Evolutionary conservation across 2,888 invertebrate species (phyloP), one percentile per base, ranked within the genome.

Genomic region (Nemotelus nigrinus): DNA sequence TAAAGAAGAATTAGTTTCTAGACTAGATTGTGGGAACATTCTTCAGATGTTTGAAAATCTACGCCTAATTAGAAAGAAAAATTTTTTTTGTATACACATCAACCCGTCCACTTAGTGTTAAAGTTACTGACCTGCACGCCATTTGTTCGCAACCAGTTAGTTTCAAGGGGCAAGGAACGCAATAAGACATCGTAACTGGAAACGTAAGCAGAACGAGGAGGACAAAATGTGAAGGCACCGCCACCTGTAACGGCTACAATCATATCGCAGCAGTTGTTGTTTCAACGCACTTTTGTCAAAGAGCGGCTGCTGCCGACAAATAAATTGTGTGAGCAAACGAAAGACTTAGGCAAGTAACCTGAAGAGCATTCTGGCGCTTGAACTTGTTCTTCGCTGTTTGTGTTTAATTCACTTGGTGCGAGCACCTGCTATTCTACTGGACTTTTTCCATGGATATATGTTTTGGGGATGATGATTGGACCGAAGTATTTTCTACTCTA

Each of bases 271-370:
- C 70, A 55, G 70, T 53, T 53, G 41, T 43, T 70, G 53, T 70
- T 55, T 50, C 67, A 8, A 67, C 55, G 25, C 25, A 25, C 25
- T 25, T 25, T 25, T 25, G 25, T 25, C 25, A 25, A 25, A 25
- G 25, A 25, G 25, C 25, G 25, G 25, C 25, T 25, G 25, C 25
- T 25, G 25, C 25, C 25, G 25, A 25, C 25, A 25, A 1, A 25
- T 25, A 25, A 25, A 25, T 0, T 25, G 25, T 25, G 25, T 25
- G n/a, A 50, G 48, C 57, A 72, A 64, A 72, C 77, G 72, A 77
- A 77, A 72, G 77, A 77, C 64, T 77, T 65, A 72, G 67, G 77
- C 72, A 47, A 77, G 57, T 72, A 77, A 77, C 77, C 64, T 72
- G 76, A 65, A 1, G 25, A 25, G 25, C 65, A 65, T 76, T 65